phyloP scores from a whole-genome alignment of 2,888 invertebrate species.

The Smittia aterrima region DNA sequence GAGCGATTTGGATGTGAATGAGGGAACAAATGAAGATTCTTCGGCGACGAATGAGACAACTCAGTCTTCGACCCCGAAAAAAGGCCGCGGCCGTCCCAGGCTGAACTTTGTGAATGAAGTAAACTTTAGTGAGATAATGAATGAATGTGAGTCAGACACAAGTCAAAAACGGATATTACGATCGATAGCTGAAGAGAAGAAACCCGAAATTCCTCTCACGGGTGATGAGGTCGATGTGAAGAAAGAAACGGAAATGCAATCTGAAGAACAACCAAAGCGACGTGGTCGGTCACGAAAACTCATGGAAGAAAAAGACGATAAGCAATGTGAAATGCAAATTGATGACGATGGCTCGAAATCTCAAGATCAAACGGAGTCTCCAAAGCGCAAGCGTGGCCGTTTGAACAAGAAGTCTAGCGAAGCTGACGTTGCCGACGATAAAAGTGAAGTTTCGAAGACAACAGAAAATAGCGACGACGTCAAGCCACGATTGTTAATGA shows the following conservation, averaged over 20 bases:
- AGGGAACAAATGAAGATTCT: slow-evolving; percentile 18
- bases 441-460: background rate
- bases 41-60: slow-evolving; percentile 7
- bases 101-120: slow-evolving; percentile 11
- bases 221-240: slow-evolving; percentile 22
- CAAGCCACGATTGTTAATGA: slow-evolving; percentile 34
- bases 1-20: slow-evolving; percentile 31
- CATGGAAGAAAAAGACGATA: slow-evolving; percentile 44
- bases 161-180: slow-evolving; percentile 23
- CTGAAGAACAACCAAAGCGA: slow-evolving; percentile 43
- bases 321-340: slow-evolving; percentile 44
- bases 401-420: slow-evolving; percentile 51
- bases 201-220: background rate
- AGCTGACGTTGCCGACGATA: slow-evolving; percentile 42
- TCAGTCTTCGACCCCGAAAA: background rate
- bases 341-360: slow-evolving; percentile 43
- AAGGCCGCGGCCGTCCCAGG: slow-evolving; percentile 35
- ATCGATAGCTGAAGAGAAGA: slow-evolving; percentile 32
- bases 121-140: background rate
- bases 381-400: slow-evolving; percentile 50
- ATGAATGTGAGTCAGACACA: slow-evolving; percentile 19
- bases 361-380: slow-evolving; percentile 46
- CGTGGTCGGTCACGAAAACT: slow-evolving; percentile 46
- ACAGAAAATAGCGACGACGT: slow-evolving; percentile 21
- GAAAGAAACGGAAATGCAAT: slow-evolving; percentile 1